Base-by-base conservation (phyloP, 1,140 invertebrate species). In the Leptopilina boulardi region DNA sequence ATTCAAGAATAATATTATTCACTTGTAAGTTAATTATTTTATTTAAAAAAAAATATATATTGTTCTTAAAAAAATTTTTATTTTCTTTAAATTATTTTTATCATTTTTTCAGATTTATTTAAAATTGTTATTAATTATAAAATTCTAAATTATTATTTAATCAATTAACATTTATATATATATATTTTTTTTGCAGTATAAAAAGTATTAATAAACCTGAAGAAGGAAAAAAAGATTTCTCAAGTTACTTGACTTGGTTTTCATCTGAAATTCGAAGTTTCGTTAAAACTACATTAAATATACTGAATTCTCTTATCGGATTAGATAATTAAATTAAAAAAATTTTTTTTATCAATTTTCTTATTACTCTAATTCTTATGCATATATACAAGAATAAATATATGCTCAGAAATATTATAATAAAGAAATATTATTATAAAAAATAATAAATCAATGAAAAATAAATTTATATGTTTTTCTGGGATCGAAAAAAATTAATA, bases 1-100 rank as follows among this genome's bases (percentile, higher is more conserved):
- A 18, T n/a, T 51, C 47, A 51, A 51, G 47, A 51, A 51, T 51
- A 51, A 51, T 51, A n/a, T 51, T 18, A 51, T 51, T 51, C 47
- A n/a, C 5, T 51, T 51, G 47, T 51, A 51, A 51, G 47, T 51
- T 51, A n/a, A 18, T 4, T 42, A 42, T 11, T 42, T 42, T 1
- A 42, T 15, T 15, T 47, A 15, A 15, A 47, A 47, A 42, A 9
- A 38, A 9, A 4, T 38, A 4, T 42, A 11, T 42, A 8, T 13
- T 11, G 9, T 42, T 42, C 34, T 38, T 38, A 38, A 38, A 38
- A 38, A 38, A 42, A n/a, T n/a, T n/a, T 47, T 47, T n/a, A 47
- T 15, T 44, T 47, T 47, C 13, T 11, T 42, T 42, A 47, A n/a
- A 15, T 47, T 47, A 4, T 42, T 42, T 42, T 42, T 42, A 11